Evolutionary conservation across 2,797 vertebrate genomes (phyloP), one percentile per base, ranked within the genome.

Genomic region (Sebastes alutus): DNA sequence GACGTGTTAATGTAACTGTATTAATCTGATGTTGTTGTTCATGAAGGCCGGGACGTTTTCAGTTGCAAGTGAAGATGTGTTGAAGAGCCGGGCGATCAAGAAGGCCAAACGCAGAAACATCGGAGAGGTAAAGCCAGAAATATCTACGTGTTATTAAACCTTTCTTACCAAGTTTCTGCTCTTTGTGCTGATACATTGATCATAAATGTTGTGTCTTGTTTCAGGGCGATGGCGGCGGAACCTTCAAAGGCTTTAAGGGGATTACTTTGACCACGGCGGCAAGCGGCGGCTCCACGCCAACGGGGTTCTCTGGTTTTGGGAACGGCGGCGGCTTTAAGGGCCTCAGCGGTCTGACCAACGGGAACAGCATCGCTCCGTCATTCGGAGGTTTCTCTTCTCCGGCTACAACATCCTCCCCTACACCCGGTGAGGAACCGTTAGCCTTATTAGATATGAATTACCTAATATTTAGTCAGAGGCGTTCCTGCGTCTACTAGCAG

Each of bases 51-150:
- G 99, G 70, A 98, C 94, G 0, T 99, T 99, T 88, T 98, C 96
- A 0, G 65, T 99, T 10, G 99, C 99, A 0, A 98, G 97, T 1
- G 94, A 97, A 5, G 98, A 99, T 76, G 97, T 99, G 77, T 70
- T 99, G 94, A 99, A 98, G 94, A 97, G 91, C 56, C 96, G 99
- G 66, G 90, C 97, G 9, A 98, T 99, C 62, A 99, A 99, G 89
- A 99, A 97, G 79, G 99, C 98, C n/a, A 99, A 97, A 77, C 97
- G 99, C 7, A 94, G 98, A 4, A 97, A 94, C 4, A 42, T 87
- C 0, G 97, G 91, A 1, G 98, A 99, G 95, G 98, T 99, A 94
- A 91, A 1, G 46, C 1, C 25, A 32, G 60, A 33, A 14, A 61
- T 11, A 59, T 29, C 11, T 1, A 9, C 27, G 13, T 56, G 12